Conservation (phyloP, 2,113 vertebrate species). For the Paratilapia polleni region DNA sequence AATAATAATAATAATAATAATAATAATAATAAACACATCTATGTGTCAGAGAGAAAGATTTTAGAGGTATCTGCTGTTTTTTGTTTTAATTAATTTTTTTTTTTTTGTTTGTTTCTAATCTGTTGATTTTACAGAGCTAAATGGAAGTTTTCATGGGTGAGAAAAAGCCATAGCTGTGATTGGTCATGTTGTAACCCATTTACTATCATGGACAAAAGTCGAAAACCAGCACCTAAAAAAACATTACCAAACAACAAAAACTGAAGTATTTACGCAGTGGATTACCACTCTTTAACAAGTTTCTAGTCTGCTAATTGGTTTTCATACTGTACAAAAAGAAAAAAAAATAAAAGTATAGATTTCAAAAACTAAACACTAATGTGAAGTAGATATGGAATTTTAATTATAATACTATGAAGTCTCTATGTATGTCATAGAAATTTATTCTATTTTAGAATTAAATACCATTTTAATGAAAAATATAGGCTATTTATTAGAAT, state of each 20-base stretch:
- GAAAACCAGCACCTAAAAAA: neutral
- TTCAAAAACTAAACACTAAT: neutral
- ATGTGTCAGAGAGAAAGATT: too few relatives aligned
- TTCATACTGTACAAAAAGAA: neutral
- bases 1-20: too few relatives aligned
- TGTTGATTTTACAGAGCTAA: neutral
- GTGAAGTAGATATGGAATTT: neutral
- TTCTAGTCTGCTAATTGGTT: neutral
- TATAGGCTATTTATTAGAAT: too few relatives aligned
- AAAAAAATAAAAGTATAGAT: neutral
- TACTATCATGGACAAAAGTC: neutral
- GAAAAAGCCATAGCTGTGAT: neutral
- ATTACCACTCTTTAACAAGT: too few relatives aligned
- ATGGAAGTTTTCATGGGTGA: too few relatives aligned
- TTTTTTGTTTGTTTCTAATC: too few relatives aligned
- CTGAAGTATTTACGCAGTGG: neutral
- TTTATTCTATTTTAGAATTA: neutral
- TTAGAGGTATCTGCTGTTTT: neutral
- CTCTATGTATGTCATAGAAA: neutral
- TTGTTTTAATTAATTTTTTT: neutral
- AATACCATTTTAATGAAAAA: neutral
- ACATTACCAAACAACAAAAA: neutral
- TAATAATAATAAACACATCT: neutral
- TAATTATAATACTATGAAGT: neutral
- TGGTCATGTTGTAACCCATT: neutral